These are phyloP conservation scores for Drosophila fuyamai DNA, from an alignment of 1,140 invertebrate species.

Conservation along the genomic window DNA sequence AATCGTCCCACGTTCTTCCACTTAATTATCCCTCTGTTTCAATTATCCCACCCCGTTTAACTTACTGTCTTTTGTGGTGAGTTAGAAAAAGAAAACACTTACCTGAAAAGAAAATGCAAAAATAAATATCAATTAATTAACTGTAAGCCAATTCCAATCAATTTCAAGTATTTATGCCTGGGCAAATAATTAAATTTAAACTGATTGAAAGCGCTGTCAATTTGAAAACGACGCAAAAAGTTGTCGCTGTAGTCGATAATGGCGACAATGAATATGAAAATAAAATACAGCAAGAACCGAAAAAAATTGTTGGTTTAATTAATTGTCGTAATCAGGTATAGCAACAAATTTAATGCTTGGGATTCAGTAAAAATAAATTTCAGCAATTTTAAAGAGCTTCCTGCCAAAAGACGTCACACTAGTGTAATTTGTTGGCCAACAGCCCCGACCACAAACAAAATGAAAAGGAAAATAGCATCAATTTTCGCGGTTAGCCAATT, in stretches of 20 bases:
- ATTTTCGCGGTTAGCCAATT: slow-evolving; percentile 35
- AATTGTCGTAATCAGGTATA: slow-evolving; percentile 50
- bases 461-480: slow-evolving; percentile 59
- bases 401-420: slow-evolving; percentile 46
- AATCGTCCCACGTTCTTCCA: background rate
- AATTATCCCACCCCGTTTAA: slow-evolving; percentile 18
- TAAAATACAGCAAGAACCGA: slow-evolving; percentile 9
- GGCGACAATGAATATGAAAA: slow-evolving; percentile 27
- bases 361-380: slow-evolving; percentile 32
- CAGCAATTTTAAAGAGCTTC: slow-evolving; percentile 25
- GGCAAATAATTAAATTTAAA: slow-evolving; percentile 43
- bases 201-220: slow-evolving; percentile 21
- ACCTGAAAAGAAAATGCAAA: slow-evolving; percentile 69
- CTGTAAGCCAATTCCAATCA: slow-evolving; percentile 44
- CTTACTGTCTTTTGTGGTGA: slow-evolving; percentile 35
- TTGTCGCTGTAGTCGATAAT: background rate
- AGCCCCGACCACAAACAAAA: slow-evolving; percentile 15
- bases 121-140: slow-evolving; percentile 64
- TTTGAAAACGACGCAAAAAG: slow-evolving; percentile 47
- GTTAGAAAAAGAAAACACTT: slow-evolving; percentile 51
- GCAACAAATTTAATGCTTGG: slow-evolving; percentile 24
- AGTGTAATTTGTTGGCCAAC: slow-evolving; percentile 40
- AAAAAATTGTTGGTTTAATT: slow-evolving; percentile 40
- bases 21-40: slow-evolving; percentile 3
- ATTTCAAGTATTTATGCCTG: slow-evolving; percentile 46